These are phyloP conservation scores for Deilephila porcellus DNA, from an alignment of 2,888 invertebrate species.

Conservation along the genomic window DNA sequence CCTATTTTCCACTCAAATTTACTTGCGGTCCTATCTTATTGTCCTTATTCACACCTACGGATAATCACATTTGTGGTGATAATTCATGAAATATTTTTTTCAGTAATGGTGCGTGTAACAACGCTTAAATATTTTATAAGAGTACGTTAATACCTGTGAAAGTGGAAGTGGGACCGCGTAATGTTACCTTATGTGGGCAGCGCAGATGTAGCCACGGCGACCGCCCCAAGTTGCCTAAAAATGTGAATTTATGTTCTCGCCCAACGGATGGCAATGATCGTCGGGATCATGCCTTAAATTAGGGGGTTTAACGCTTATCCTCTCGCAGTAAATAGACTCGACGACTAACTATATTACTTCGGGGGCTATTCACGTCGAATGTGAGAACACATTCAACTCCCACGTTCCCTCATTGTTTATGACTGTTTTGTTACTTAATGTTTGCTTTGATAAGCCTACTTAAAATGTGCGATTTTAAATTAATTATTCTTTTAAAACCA, in stretches of 20 bases:
- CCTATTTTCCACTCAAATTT: too few species aligned
- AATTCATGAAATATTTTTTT: not conserved
- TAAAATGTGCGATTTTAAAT: conserved; percentile 24
- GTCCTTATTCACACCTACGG: too few species aligned
- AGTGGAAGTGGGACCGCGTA: conserved; percentile 60
- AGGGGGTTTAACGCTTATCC: conserved; percentile 81
- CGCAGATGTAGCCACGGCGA: conserved; percentile 66
- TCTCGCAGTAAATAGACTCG: conserved; percentile 76
- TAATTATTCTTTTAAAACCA: not conserved
- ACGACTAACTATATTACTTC: conserved; percentile 71
- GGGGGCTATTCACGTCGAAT: conserved; percentile 59
- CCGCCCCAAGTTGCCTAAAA: conserved; percentile 73
- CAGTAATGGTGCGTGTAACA: not conserved
- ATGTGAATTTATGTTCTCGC: conserved; percentile 79
- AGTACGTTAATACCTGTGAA: conserved; percentile 51
- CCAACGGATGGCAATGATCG: conserved; percentile 79
- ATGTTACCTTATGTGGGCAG: conserved; percentile 68
- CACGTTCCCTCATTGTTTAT: conserved; percentile 63
- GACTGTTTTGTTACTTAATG: conserved; percentile 60
- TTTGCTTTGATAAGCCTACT: conserved; percentile 34
- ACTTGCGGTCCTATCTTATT: too few species aligned
- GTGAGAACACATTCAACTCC: conserved; percentile 47
- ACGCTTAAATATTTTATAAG: conserved; percentile 39
- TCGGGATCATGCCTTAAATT: conserved; percentile 80
- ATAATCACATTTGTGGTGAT: too few species aligned